Base-by-base conservation (phyloP, 2,888 invertebrate genomes). In the Sphinx pinastri region DNA sequence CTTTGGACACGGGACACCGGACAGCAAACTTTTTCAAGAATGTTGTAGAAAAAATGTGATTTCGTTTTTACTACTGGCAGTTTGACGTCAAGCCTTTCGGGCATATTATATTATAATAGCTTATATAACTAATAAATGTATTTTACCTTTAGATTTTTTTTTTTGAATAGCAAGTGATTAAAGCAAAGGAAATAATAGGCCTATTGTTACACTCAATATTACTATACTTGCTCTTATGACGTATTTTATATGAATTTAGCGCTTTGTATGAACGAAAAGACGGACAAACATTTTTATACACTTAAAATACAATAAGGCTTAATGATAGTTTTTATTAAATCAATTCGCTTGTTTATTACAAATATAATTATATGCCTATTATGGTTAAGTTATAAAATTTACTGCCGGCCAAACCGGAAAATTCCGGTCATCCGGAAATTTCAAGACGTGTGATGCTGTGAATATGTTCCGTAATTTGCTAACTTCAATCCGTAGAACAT, bases 211-310 rank as follows among this genome's bases (percentile, higher is more conserved):
- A 4, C 25, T 11, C 14, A 10, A 6, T 47, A 38, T 45, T 45
- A 47, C 47, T 47, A 7, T 49, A 63, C 49, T 19, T 63, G 16
- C 63, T 47, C 0, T 3, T 49, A 47, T 63, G 60, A 19, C 7
- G 19, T n/a, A 10, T 45, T 45, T 8, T 19, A 63, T 49, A 49
- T 47, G 47, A 60, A 45, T 19, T 55, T 63, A 63, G 49, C 47
- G 60, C 60, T 63, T 63, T 57, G 47, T 63, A 47, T 63, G 13
- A 49, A 63, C 67, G 58, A 69, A 69, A 69, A 8, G 59, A 68
- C 63, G 69, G 69, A 69, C 69, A 69, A 69, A 69, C 49, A 19
- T 63, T 63, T 47, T 49, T 63, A 63, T 25, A 63, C 19, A 47
- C 13, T 49, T 49, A 49, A 6, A 47, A 60, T 45, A 16, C 45